Percentiles rank a stretch among this genome's conserved stretches.
phyloP scores from a whole-genome alignment of 2,113 vertebrate species.

The Megalops atlanticus region DNA sequence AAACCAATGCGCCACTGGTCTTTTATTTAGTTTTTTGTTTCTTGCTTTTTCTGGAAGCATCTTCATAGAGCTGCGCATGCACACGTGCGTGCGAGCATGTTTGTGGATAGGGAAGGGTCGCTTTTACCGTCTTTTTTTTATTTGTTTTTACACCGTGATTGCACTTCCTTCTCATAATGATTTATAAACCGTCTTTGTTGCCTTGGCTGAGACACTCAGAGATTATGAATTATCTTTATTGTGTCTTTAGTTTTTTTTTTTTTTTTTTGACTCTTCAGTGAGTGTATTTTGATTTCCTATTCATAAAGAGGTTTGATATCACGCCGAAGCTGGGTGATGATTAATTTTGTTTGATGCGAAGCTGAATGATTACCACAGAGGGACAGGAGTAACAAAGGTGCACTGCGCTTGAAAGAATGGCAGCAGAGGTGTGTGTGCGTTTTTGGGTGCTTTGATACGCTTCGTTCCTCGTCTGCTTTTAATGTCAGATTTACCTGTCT shows the following conservation, averaged over 20 bases:
- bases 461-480: constrained; percentile 22
- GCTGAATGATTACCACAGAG: constrained; percentile 24
- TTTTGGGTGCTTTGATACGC: constrained; percentile 31
- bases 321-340: constrained; percentile 5
- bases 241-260: no score
- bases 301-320: background rate
- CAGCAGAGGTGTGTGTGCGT: background rate
- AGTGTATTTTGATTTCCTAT: background rate
- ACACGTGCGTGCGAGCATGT: background rate
- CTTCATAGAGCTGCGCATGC: constrained; percentile 20
- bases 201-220: background rate
- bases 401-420: constrained; percentile 7
- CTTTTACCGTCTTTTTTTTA: no score
- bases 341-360: constrained; percentile 29
- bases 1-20: no score
- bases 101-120: no score
- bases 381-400: constrained; percentile 14
- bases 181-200: no score
- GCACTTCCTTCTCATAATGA: background rate
- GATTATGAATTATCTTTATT: no score
- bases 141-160: background rate
- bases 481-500: background rate
- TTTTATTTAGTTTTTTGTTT: no score
- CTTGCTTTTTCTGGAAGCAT: no score
- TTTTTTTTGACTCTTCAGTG: background rate